phyloP scores from a whole-genome alignment of 2,113 vertebrate species.

The Semnopithecus entellus region DNA sequence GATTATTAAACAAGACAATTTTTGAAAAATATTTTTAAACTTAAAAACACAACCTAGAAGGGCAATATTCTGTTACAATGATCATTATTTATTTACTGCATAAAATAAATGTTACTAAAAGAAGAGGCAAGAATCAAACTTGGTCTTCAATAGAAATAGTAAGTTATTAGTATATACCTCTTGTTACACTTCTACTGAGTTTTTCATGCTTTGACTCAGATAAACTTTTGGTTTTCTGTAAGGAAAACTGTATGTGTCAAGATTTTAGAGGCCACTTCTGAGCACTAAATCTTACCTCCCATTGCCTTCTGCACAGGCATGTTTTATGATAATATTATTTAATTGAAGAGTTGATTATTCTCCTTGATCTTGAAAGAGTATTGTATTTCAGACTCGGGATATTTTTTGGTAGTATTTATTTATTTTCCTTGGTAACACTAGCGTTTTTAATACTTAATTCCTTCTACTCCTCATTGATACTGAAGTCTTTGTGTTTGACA shows the following conservation, averaged over 20 bases:
- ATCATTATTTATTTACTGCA: background rate
- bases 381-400: constrained; percentile 57
- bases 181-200: background rate
- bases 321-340: constrained; percentile 81
- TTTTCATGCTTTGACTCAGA: background rate
- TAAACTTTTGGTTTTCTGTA: constrained; percentile 50
- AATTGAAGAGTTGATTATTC: constrained; percentile 76
- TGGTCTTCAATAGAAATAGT: background rate
- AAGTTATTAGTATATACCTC: background rate
- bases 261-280: background rate
- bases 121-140: background rate
- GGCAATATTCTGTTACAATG: background rate
- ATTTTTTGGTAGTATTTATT: constrained; percentile 61
- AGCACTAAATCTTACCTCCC: background rate
- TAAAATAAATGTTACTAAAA: background rate
- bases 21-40: background rate
- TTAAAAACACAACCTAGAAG: background rate
- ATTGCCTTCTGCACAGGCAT: constrained; percentile 73
- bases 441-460: background rate
- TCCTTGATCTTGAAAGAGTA: constrained; percentile 44
- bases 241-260: background rate
- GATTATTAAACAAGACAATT: background rate
- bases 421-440: background rate
- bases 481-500: background rate
- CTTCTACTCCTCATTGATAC: background rate